Base-by-base conservation (phyloP, 2,888 invertebrate genomes). In the Aleiodes alternator region DNA sequence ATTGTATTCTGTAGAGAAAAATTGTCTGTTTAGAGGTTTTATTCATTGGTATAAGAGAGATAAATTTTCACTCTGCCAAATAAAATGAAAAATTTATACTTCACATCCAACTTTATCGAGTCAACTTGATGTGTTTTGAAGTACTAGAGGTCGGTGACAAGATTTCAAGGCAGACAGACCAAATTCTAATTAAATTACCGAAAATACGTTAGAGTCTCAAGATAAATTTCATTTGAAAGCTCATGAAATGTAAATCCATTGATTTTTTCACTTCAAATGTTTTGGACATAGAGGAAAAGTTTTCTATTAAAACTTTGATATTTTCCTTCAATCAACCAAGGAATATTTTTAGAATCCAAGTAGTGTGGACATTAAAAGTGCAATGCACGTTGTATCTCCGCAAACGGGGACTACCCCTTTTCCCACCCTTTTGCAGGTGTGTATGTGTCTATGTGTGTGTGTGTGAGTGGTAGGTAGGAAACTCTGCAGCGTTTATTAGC, bases 401-500 rank as follows among this genome's bases (percentile, higher is more conserved):
- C 64, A 64, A 16, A 48, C 43, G 43, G 64, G 43, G 7, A 43
- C 7, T 43, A 23, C 64, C 16, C 43, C 48, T 64, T 16, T 48
- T 64, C 64, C 48, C n/a, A n/a, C n/a, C n/a, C n/a, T n/a, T n/a
- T n/a, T n/a, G n/a, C n/a, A n/a, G n/a, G n/a, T n/a, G n/a, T n/a
- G n/a, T 64, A 1, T 48, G 38, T 34, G 5, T 59, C 0, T 4
- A 2, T 23, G 23, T 23, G 2, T 23, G 2, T 23, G 2, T 23
- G 23, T 23, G 23, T 23, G 23, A 2, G 2, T 23, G 23, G 23
- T 23, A 23, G 23, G 23, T 4, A 16, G 11, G 2, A 43, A n/a
- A 48, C 64, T 23, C 61, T 38, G 38, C 14, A 57, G 57, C 57
- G 29, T 64, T 64, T 64, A 64, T 64, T 64, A 64, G 43, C 64